A percentile compares a stretch with the other conserved stretches of the same genome.
Conservation (phyloP, 2,888 invertebrate species). For the Myathropa florea region DNA sequence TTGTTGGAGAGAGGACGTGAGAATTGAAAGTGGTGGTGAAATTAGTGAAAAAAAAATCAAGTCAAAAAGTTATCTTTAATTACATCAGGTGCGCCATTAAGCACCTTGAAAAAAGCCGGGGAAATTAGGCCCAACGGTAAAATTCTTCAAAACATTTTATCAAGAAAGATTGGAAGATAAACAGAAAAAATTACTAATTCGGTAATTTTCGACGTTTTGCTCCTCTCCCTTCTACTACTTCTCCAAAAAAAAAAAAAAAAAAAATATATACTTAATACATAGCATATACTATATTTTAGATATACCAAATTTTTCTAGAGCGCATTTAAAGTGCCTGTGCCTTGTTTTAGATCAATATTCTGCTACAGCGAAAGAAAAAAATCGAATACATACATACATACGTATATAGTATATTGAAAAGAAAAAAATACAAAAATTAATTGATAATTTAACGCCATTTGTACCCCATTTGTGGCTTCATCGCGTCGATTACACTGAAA, state of each 20-base stretch:
- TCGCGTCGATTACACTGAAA: constrained; percentile 71
- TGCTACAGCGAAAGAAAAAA: constrained; percentile 46
- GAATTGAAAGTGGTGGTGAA: constrained; percentile 26
- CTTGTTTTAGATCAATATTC: constrained; percentile 68
- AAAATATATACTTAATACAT: background rate
- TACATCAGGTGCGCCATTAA: constrained; percentile 58
- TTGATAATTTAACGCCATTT: constrained; percentile 37
- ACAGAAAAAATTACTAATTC: constrained; percentile 58
- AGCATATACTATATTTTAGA: constrained; percentile 26
- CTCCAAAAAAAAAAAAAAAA: background rate
- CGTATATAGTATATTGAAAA: background rate
- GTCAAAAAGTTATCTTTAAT: constrained; percentile 35
- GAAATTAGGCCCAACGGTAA: constrained; percentile 66
- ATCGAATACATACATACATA: background rate
- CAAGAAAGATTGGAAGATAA: constrained; percentile 56
- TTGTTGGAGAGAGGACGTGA: constrained; percentile 35
- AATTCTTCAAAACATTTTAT: constrained; percentile 56
- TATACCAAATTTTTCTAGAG: constrained; percentile 45
- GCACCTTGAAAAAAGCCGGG: constrained; percentile 60
- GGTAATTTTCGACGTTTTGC: constrained; percentile 69
- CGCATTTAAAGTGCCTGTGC: constrained; percentile 71
- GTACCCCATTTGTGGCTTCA: constrained; percentile 60
- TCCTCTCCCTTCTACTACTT: constrained; percentile 55
- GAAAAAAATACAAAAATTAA: constrained; percentile 18
- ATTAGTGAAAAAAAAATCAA: background rate